Conservation (phyloP, 2,113 vertebrate species). For the Lathamus discolor region DNA sequence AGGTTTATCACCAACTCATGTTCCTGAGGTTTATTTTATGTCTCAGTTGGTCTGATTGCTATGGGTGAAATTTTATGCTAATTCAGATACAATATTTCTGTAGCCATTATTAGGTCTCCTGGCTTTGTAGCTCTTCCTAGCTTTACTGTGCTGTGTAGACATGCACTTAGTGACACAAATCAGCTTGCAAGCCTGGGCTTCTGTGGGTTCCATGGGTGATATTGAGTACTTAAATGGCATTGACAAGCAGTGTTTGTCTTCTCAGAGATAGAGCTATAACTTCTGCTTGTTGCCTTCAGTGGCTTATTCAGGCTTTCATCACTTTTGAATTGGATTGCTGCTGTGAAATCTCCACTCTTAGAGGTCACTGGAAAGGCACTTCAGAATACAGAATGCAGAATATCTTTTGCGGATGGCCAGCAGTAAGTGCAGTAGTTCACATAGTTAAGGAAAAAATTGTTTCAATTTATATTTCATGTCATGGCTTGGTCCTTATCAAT, state of each 20-base stretch:
- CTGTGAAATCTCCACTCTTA: background rate
- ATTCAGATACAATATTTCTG: background rate
- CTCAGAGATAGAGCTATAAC: conserved; percentile 17
- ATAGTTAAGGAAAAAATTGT: background rate
- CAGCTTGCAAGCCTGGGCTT: background rate
- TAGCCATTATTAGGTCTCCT: background rate
- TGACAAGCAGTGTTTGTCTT: conserved; percentile 45
- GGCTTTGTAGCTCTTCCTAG: background rate
- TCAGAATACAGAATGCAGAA: background rate
- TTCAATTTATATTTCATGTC: background rate
- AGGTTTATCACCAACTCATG: fast-evolving
- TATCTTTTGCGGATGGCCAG: background rate
- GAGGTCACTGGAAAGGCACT: conserved; percentile 14
- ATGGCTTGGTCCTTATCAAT: background rate
- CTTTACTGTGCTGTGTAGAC: background rate
- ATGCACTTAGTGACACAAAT: background rate
- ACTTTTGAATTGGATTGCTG: conserved; percentile 29
- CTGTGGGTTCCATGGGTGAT: background rate
- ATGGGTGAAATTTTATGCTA: background rate
- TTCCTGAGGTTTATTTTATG: background rate
- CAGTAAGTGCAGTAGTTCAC: background rate
- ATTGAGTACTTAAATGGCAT: conserved; percentile 6
- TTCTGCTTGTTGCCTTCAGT: background rate
- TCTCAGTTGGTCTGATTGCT: background rate
- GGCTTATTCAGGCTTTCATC: background rate